Base-by-base conservation (phyloP, 1,140 invertebrate species). In the Drosophila truncata region DNA sequence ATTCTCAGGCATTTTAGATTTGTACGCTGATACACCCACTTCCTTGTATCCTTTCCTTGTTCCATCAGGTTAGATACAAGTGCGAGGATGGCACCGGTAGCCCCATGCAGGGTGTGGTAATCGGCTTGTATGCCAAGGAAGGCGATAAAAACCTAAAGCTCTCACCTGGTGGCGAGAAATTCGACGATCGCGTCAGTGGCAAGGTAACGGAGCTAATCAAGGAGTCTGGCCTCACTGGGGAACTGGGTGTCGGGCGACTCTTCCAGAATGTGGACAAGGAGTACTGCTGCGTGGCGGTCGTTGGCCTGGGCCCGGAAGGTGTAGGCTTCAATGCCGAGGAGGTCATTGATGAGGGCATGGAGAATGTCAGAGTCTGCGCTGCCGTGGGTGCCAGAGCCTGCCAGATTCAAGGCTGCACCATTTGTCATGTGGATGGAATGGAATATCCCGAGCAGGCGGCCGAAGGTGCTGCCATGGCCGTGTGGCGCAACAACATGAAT, bases 401-500 rank as follows among this genome's bases (percentile, higher is more conserved):
- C 16, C 93, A 94, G 49, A 82, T 94, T 27, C 93, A 95, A 58
- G 94, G 94, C 1, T 94, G 95, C 25, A 92, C 88, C 6, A 69
- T 93, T 10, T 95, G 97, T 25, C 91, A 94, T 27, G 94, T 97
- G 3, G 96, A 97, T 84, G 94, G 95, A 0, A 95, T 96, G 93
- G 95, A 95, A n/a, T 94, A 96, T 91, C 94, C 95, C 8, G 95
- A 96, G 93, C 96, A 96, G 60, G 95, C 96, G 7, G 96, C 96
- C 11, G 96, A 97, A 92, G 96, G 96, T 0, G 94, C 94, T n/a
- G 91, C 93, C 25, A 93, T 97, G 52, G 94, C 94, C 31, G 81
- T 95, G 5, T 96, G 94, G 94, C 91, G 93, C 5, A 97, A 96
- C 92, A 95, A 96, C 87, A 95, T 96, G 47, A 94, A 96, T 57